Percentiles rank a stretch among this genome's conserved stretches.
Conservation (phyloP, 1,140 invertebrate species). For the Tenebrio molitor region DNA sequence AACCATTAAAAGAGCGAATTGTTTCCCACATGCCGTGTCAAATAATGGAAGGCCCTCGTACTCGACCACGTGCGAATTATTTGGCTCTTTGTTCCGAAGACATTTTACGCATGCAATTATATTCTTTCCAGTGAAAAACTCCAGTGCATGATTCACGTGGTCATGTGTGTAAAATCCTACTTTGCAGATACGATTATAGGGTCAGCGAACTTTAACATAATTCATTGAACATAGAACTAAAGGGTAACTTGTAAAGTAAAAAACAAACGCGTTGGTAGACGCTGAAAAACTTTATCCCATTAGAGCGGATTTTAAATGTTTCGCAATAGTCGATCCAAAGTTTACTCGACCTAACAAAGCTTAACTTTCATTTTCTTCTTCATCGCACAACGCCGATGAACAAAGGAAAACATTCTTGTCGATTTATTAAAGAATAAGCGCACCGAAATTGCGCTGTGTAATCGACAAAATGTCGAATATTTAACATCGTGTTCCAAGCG, state of each 20-base stretch:
- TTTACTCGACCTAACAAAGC: slow-evolving; percentile 1
- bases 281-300: slow-evolving; percentile 24
- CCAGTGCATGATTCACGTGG: slow-evolving; percentile 4
- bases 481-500: no score
- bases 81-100: slow-evolving; percentile 1
- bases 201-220: slow-evolving; percentile 42
- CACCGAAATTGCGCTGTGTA: no score
- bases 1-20: slow-evolving; percentile 46
- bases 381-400: neutral
- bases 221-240: slow-evolving; percentile 36
- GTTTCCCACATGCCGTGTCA: slow-evolving; percentile 36
- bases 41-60: neutral
- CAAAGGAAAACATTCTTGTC: neutral
- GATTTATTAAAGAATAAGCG: neutral
- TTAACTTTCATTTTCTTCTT: neutral
- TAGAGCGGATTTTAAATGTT: slow-evolving; percentile 16
- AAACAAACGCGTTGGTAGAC: slow-evolving; percentile 10
- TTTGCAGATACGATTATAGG: slow-evolving; percentile 25
- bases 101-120: slow-evolving; percentile 12
- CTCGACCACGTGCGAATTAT: slow-evolving; percentile 26
- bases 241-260: slow-evolving; percentile 16
- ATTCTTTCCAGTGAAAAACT: slow-evolving; percentile 20
- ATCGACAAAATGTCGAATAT: no score
- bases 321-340: neutral
- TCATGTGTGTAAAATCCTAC: slow-evolving; percentile 28